Evolutionary conservation across 1,140 invertebrate genomes (phyloP), one percentile per base, ranked within the genome.

Genomic region (Mamestra configurata): DNA sequence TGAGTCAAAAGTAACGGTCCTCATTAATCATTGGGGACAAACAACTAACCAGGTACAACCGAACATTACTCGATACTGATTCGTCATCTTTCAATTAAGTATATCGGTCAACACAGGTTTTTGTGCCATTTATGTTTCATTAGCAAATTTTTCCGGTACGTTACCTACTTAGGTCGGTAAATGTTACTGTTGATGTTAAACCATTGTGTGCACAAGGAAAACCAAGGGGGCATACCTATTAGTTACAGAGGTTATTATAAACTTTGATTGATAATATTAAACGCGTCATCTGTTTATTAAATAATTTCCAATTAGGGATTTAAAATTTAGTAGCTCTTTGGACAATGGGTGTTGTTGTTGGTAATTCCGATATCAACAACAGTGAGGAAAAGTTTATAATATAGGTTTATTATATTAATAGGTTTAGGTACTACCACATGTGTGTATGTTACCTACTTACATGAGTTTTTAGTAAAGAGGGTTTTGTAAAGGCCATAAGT

Each of bases 11-110:
- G 66, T 94, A 94, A 94, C 93, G 90, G 93, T 91, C 61, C 80
- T 88, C 88, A 88, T 94, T 94, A 93, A 92, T 94, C 89, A 94
- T 93, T 87, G 89, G 88, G 93, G 93, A 92, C 91, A 90, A 89
- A 90, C 81, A 82, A 79, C 83, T 76, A 79, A 82, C 68, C 71
- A 84, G 75, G 73, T 82, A 84, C 77, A 82, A 85, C 83, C 49
- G 75, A 83, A 87, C 84, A 88, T 89, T 87, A 88, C 86, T 81
- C 76, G 81, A 84, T 85, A 89, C 84, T 87, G 90, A 91, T 89
- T 88, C 84, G 84, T 92, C 91, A 93, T 92, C 86, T 73, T 84
- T 71, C 61, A 80, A 77, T 82, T 82, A 64, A 64, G 59, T 64
- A 49, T 80, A 79, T 59, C 53, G 49, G 49, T 61, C 51, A 79